These are phyloP conservation scores for Ceratoteleas bidentatus DNA, from an alignment of 1,140 invertebrate species.

Conservation along the genomic window DNA sequence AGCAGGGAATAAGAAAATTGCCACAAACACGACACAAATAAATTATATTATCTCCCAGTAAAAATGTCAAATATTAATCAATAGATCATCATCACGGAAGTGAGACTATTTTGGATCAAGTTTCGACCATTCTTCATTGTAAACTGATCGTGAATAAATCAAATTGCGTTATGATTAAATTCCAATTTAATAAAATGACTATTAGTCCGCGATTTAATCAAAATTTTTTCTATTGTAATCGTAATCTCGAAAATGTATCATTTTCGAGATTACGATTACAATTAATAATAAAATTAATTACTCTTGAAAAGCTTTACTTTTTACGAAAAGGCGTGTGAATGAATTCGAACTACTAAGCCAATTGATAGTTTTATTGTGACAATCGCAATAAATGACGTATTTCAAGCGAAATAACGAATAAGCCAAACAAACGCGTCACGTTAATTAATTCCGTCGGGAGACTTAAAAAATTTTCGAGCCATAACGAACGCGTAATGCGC, in stretches of 20 bases:
- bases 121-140: too few relatives aligned
- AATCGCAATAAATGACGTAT: slow-evolving; percentile 1
- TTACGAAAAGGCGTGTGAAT: slow-evolving; percentile 1
- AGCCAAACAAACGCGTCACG: background rate
- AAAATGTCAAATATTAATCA: too few relatives aligned
- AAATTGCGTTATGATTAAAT: too few relatives aligned
- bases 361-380: background rate
- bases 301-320: background rate
- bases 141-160: too few relatives aligned
- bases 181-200: too few relatives aligned
- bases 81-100: too few relatives aligned
- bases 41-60: too few relatives aligned
- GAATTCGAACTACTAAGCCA: slow-evolving; percentile 3
- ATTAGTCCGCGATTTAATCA: too few relatives aligned
- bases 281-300: background rate
- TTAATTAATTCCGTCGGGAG: slow-evolving; percentile 13
- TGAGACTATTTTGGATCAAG: too few relatives aligned
- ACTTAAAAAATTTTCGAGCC: background rate
- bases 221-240: too few relatives aligned
- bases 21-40: too few relatives aligned
- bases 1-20: too few relatives aligned
- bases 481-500: background rate
- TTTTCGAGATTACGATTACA: background rate
- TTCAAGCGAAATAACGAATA: background rate
- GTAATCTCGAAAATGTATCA: background rate